Conservation (phyloP, 2,797 vertebrate genomes). For the Brotula barbata region DNA sequence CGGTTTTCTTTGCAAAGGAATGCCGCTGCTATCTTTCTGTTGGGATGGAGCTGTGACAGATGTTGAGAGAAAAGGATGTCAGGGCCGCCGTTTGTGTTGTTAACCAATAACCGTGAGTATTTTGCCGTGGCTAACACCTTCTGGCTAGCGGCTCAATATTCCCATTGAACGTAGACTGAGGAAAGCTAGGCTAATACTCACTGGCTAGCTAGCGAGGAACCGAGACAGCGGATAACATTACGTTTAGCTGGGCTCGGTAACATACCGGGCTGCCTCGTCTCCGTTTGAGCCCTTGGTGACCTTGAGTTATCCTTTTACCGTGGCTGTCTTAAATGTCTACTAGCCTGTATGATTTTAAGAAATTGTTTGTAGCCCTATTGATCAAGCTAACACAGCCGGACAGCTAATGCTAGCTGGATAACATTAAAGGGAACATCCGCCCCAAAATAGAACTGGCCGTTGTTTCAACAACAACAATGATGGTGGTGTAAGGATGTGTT, state of each 20-base stretch:
- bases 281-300: conserved; percentile 8
- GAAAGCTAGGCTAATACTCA: conserved; percentile 60
- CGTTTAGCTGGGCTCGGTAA: conserved; percentile 24
- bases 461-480: not conserved
- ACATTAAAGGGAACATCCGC: conserved; percentile 1
- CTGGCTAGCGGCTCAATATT: not conserved
- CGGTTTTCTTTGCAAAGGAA: conserved; percentile 61
- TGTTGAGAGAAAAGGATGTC: conserved; percentile 46
- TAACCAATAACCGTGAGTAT: conserved; percentile 57
- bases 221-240: conserved; percentile 54
- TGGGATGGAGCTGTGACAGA: conserved; percentile 58
- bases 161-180: conserved; percentile 10
- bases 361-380: fast-evolving
- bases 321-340: not conserved
- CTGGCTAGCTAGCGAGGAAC: conserved; percentile 30
- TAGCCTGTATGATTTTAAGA: not conserved
- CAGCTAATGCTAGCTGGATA: conserved; percentile 57
- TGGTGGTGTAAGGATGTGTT: too few species aligned
- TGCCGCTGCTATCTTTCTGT: conserved; percentile 46
- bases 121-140: not conserved
- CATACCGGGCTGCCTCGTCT: conserved; percentile 16
- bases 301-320: not conserved
- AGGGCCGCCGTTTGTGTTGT: conserved; percentile 4
- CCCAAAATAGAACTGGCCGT: not conserved
- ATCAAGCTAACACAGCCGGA: not conserved